phyloP scores from a whole-genome alignment of 2,888 invertebrate species.

The Thera britannica region DNA sequence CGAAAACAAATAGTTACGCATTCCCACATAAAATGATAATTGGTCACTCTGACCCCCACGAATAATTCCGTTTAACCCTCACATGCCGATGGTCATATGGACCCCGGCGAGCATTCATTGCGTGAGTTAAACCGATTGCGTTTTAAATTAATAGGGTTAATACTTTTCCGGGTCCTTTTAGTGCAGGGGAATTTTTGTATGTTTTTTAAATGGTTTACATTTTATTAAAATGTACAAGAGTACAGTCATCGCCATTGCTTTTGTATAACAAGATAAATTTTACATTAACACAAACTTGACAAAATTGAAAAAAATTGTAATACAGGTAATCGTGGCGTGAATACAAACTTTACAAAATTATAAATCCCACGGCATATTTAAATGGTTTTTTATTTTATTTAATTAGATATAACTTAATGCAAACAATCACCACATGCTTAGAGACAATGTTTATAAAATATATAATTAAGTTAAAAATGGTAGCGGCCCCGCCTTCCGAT shows the following conservation, averaged over 20 bases:
- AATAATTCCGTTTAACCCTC: slow-evolving; percentile 50
- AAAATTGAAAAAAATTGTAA: too few relatives aligned
- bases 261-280: too few relatives aligned
- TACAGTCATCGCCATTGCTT: not conserved
- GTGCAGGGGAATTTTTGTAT: slow-evolving; percentile 22
- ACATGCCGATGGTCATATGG: slow-evolving; percentile 57
- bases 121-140: slow-evolving; percentile 55
- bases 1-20: slow-evolving; percentile 42
- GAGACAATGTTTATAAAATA: too few relatives aligned
- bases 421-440: too few relatives aligned
- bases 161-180: slow-evolving; percentile 25
- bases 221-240: not conserved
- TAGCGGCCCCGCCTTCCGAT: too few relatives aligned
- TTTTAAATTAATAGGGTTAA: slow-evolving; percentile 44
- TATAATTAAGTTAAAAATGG: too few relatives aligned
- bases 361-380: too few relatives aligned
- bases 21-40: slow-evolving; percentile 53
- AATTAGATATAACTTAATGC: too few relatives aligned
- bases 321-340: too few relatives aligned
- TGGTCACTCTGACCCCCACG: slow-evolving; percentile 48
- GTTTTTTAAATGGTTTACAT: slow-evolving; percentile 6
- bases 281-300: too few relatives aligned
- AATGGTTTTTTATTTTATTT: too few relatives aligned
- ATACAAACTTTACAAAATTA: too few relatives aligned
- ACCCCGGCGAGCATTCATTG: slow-evolving; percentile 41